A percentile compares a stretch with the other conserved stretches of the same genome.
phyloP scores from a whole-genome alignment of 2,797 vertebrate species.

The Lepilemur septentrionalis region DNA sequence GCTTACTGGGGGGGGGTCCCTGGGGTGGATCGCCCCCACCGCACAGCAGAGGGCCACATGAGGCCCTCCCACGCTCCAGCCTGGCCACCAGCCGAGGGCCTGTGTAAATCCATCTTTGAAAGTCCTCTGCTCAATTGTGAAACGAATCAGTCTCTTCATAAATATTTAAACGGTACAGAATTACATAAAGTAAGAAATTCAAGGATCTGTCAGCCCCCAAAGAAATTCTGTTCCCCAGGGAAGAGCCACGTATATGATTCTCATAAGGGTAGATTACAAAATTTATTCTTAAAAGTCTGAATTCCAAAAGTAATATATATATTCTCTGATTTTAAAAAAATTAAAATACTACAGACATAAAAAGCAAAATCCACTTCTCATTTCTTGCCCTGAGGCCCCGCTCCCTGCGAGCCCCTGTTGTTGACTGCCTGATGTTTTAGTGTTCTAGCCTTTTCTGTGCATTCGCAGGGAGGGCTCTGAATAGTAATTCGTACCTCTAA shows the following conservation, averaged over 20 bases:
- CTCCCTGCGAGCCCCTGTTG: neutral
- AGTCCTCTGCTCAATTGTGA: neutral
- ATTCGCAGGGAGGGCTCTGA: neutral
- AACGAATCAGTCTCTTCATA: neutral
- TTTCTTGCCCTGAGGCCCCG: neutral
- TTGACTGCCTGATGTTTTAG: neutral
- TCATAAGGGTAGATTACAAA: neutral
- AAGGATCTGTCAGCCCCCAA: neutral
- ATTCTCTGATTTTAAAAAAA: neutral
- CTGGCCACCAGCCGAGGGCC: neutral
- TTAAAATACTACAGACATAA: neutral
- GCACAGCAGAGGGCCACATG: neutral
- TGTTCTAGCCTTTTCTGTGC: neutral
- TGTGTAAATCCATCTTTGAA: neutral
- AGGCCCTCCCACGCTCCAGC: neutral
- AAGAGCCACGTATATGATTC: neutral
- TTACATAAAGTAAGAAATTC: neutral
- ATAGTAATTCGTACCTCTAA: too few relatives aligned
- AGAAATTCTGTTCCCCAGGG: neutral
- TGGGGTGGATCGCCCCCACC: neutral
- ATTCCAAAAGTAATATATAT: neutral
- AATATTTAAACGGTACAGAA: neutral
- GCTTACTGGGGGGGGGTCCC: accelerated
- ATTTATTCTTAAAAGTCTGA: neutral
- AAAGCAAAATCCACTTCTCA: neutral